phyloP scores from a whole-genome alignment of 2,888 invertebrate species.

The Caenorhabditis auriculariae region DNA sequence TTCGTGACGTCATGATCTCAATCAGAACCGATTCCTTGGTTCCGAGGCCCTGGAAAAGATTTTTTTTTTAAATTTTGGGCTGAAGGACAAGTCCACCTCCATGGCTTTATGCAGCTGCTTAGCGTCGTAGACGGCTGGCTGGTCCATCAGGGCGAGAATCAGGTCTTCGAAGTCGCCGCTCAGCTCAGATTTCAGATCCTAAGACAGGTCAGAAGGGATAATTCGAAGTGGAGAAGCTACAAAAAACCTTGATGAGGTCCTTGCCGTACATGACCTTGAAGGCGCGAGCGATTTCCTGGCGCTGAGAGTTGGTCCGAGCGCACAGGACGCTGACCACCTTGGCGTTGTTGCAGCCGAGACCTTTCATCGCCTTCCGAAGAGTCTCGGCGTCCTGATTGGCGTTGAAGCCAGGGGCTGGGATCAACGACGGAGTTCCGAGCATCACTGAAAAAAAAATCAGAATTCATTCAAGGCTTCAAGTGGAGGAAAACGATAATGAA shows the following conservation, averaged over 20 bases:
- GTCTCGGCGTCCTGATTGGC: constrained; percentile 56
- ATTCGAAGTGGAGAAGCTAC: constrained; percentile 21
- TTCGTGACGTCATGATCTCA: constrained; percentile 84
- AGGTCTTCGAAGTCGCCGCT: constrained; percentile 61
- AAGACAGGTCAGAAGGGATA: constrained; percentile 4
- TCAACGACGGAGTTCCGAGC: constrained; percentile 50
- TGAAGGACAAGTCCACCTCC: constrained; percentile 34
- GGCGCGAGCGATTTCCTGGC: constrained; percentile 76
- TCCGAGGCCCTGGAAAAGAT: constrained; percentile 73
- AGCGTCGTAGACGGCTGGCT: constrained; percentile 65
- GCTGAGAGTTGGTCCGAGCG: constrained; percentile 80
- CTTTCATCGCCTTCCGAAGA: constrained; percentile 62
- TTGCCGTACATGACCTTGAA: constrained; percentile 83
- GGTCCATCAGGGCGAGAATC: constrained; percentile 61
- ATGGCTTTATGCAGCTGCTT: constrained; percentile 65
- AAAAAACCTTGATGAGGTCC: constrained; percentile 64
- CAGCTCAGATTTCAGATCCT: constrained; percentile 58
- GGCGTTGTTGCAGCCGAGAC: constrained; percentile 59
- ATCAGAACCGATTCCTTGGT: constrained; percentile 82
- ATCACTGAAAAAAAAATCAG: constrained; percentile 35
- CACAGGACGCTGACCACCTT: constrained; percentile 71
- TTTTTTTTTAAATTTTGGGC: neutral
- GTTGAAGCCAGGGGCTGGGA: constrained; percentile 54
- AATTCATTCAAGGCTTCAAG: too few species aligned
- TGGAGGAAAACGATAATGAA: too few species aligned